Conservation (phyloP, 2,797 vertebrate species). For the Apogon talboti region DNA sequence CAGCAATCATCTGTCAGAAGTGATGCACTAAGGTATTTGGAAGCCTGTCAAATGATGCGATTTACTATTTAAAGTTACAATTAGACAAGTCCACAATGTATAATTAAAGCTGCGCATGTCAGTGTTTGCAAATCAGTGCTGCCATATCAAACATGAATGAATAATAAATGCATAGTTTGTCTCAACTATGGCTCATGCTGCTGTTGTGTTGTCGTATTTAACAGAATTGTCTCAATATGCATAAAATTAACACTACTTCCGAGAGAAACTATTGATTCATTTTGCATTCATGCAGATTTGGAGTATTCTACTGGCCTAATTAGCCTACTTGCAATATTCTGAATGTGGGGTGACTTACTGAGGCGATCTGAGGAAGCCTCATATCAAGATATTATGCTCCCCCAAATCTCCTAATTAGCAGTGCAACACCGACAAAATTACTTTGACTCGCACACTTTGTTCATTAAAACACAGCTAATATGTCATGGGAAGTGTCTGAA, state of each 20-base stretch:
- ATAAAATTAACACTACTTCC: too few species aligned
- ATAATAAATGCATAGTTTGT: too few species aligned
- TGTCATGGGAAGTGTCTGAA: conserved; percentile 62
- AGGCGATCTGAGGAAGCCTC: conserved; percentile 14
- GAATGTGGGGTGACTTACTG: conserved; percentile 16
- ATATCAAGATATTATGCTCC: conserved; percentile 25
- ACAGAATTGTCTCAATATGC: too few species aligned
- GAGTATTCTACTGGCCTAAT: too few species aligned
- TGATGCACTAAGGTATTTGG: conserved; percentile 58
- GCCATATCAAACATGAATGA: not conserved
- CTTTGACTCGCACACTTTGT: conserved; percentile 66
- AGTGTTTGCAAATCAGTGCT: not conserved
- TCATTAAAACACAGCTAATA: conserved; percentile 73
- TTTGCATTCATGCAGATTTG: too few species aligned
- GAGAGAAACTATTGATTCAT: too few species aligned
- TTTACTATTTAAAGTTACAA: conserved; percentile 53
- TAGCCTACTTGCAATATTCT: conserved; percentile 3
- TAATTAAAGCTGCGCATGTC: conserved; percentile 34
- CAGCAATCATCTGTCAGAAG: conserved; percentile 67
- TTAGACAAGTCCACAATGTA: conserved; percentile 13
- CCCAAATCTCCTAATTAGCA: conserved; percentile 63
- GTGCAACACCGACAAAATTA: conserved; percentile 60
- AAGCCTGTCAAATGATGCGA: conserved; percentile 55
- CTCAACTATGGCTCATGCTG: too few species aligned
- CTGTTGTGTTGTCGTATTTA: too few species aligned